Conservation (phyloP, 2,888 invertebrate species). For the Netelia virgata region DNA sequence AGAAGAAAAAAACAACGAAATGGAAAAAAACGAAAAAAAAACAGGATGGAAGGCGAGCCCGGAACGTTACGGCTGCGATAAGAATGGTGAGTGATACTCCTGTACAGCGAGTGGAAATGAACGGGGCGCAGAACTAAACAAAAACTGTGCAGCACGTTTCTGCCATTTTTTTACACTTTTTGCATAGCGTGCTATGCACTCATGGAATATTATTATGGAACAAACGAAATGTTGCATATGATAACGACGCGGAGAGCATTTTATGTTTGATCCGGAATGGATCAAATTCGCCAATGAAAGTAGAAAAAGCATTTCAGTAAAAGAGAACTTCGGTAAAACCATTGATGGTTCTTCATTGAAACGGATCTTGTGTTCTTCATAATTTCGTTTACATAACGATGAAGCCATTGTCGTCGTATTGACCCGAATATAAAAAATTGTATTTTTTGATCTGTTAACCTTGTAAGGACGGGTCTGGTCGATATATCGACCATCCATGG, state of each 20-base stretch:
- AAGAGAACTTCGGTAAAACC: background rate
- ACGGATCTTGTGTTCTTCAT: background rate
- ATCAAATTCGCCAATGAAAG: background rate
- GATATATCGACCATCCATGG: too few species aligned
- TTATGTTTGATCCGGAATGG: too few species aligned
- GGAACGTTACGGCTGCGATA: slow-evolving; percentile 37
- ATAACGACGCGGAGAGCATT: background rate
- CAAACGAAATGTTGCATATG: background rate
- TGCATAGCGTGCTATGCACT: background rate
- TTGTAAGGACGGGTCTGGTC: too few species aligned
- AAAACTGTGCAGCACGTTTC: background rate
- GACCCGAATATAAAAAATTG: too few species aligned
- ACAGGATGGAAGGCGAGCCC: slow-evolving; percentile 36
- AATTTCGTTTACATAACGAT: background rate
- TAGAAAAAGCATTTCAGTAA: background rate
- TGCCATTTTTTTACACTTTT: background rate
- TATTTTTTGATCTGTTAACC: too few species aligned
- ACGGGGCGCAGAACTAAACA: slow-evolving; percentile 6
- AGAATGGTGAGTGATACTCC: slow-evolving; percentile 21
- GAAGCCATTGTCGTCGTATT: too few species aligned
- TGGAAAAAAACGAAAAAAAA: slow-evolving; percentile 14
- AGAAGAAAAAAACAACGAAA: background rate
- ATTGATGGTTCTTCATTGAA: background rate
- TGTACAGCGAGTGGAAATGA: slow-evolving; percentile 8
- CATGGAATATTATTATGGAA: background rate